These are phyloP conservation scores for Drosophila buzzatii DNA, from an alignment of 2,888 invertebrate species.

Conservation along the genomic window DNA sequence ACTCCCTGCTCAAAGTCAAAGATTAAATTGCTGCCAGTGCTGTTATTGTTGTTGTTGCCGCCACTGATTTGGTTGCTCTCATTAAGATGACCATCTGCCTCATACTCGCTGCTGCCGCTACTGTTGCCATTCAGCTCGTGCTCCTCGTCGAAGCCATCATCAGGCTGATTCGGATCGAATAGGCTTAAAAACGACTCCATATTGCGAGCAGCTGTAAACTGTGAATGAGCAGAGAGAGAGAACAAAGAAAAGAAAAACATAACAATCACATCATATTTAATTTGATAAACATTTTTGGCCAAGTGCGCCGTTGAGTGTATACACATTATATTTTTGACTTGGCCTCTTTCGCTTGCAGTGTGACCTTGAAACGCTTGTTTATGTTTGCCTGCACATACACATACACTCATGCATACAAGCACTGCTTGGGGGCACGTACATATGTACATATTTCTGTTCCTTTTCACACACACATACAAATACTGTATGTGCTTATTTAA, in stretches of 20 bases:
- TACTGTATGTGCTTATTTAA: background rate
- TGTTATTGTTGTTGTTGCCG: conserved; percentile 68
- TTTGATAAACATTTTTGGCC: conserved; percentile 16
- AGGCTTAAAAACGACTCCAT: conserved; percentile 95
- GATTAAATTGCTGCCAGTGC: conserved; percentile 72
- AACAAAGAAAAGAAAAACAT: no score
- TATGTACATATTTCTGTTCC: background rate
- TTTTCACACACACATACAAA: background rate
- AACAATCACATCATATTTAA: conserved; percentile 11
- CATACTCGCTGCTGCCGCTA: conserved; percentile 66
- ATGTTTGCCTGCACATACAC: conserved; percentile 43
- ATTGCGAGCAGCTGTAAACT: conserved; percentile 14
- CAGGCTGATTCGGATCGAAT: conserved; percentile 89
- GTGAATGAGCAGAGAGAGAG: background rate
- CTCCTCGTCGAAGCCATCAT: conserved; percentile 83
- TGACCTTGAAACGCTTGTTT: conserved; percentile 75
- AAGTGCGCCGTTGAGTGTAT: conserved; percentile 50
- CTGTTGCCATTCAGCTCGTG: conserved; percentile 76
- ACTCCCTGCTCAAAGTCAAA: conserved; percentile 88
- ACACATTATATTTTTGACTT: conserved; percentile 49
- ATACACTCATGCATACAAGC: background rate
- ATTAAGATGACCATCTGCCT: conserved; percentile 55
- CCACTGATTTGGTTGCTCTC: conserved; percentile 29
- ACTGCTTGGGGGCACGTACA: background rate
- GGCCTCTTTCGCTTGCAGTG: conserved; percentile 57